Evolutionary conservation across 2,113 vertebrate genomes (phyloP).

Genomic region (Brachypteracias leptosomus): DNA sequence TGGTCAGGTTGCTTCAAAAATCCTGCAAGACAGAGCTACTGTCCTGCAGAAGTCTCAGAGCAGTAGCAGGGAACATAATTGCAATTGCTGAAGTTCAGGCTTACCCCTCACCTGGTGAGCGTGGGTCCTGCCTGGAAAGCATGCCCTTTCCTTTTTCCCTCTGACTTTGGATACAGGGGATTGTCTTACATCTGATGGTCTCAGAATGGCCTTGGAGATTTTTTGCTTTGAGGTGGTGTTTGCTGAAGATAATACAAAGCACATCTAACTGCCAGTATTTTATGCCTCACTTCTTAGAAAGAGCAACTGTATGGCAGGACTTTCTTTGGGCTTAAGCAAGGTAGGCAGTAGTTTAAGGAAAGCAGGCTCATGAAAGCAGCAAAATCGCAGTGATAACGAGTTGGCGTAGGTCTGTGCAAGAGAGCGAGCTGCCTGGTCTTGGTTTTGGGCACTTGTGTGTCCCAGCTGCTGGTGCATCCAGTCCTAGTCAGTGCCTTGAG

Average conservation of each 20-base stretch:
- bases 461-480: neutral
- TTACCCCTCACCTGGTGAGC: neutral
- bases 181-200: neutral
- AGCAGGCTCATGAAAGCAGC: neutral
- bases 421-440: accelerated
- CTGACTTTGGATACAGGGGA: neutral
- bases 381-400: neutral
- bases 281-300: neutral
- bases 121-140: neutral
- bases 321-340: neutral
- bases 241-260: neutral
- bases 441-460: neutral
- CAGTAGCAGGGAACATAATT: neutral
- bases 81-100: neutral
- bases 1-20: neutral
- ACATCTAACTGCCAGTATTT: neutral
- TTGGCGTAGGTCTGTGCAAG: neutral
- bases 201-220: neutral
- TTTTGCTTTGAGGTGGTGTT: neutral
- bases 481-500: neutral
- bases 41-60: neutral
- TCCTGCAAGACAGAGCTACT: neutral
- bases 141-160: neutral
- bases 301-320: neutral
- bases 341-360: neutral